Base-by-base conservation (phyloP, 1,140 invertebrate genomes). In the Branchinecta lindahli region DNA sequence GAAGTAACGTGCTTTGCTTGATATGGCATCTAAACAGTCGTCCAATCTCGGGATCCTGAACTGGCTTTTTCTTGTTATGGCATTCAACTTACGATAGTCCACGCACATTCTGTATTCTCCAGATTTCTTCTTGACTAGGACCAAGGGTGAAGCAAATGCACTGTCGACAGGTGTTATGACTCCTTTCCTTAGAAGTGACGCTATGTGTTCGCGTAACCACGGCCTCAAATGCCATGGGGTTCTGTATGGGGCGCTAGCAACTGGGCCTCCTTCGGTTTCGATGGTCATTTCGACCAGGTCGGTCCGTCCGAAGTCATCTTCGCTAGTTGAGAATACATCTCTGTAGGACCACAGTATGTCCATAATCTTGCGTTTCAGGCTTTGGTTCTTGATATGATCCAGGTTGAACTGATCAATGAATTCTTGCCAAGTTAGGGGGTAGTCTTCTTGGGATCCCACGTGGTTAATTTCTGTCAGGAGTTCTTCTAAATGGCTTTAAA, bases 61-160 rank as follows among this genome's bases (percentile, higher is more conserved):
- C 20, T 68, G 65, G 70, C 81, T 79, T 66, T 74, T 67, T 68
- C 10, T 69, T 12, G 78, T 82, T 8, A 77, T 70, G 0, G 33
- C 15, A 73, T 83, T 83, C 7, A 83, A 71, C 12, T 68, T 46
- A 8, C 82, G 72, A 73, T 79, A 84, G 73, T 85, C 82, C 0
- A 84, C 73, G 74, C 82, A 82, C 67, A 83, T 82, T 8, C 82
- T 68, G 1, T 73, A 72, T 0, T 71, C 72, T 4, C 77, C 77
- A 70, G 83, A 79, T 46, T 81, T 80, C 70, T 86, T 86, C 72
- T 76, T 74, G 0, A 83, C 78, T n/a, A 84, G 68, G 0, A 84
- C 77, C 0, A 82, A 73, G 0, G 80, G 82, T 0, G 77, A 77
- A 8, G 77, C 74, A 79, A 81, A 85, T 0, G 78, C 73, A 10